These are phyloP conservation scores for Lasioglossum marginatum DNA, from an alignment of 2,888 invertebrate species.

Conservation along the genomic window DNA sequence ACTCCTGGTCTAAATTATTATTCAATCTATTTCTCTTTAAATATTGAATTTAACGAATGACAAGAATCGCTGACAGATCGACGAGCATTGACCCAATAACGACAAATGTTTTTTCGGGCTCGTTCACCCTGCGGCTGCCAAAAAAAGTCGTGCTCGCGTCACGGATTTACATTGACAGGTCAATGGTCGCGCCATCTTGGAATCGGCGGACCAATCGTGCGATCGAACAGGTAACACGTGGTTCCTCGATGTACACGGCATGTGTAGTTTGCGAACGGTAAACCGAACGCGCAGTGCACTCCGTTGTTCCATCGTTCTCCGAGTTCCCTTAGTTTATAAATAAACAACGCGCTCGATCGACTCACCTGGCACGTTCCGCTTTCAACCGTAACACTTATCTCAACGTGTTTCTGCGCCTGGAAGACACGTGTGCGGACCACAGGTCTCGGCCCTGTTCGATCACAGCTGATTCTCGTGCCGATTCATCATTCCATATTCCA, in stretches of 20 bases:
- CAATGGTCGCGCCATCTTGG: slow-evolving; percentile 61
- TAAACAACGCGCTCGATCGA: slow-evolving; percentile 59
- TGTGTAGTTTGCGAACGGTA: slow-evolving; percentile 65
- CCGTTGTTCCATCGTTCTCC: slow-evolving; percentile 58
- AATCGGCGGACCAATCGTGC: slow-evolving; percentile 58
- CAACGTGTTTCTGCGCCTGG: slow-evolving; percentile 42
- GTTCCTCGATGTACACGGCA: slow-evolving; percentile 49
- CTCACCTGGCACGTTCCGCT: slow-evolving; percentile 64
- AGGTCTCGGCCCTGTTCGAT: slow-evolving; percentile 13
- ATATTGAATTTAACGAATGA: neutral
- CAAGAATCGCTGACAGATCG: neutral
- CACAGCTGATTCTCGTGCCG: neutral
- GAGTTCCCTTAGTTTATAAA: slow-evolving; percentile 67
- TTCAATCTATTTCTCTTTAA: neutral
- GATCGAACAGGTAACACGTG: slow-evolving; percentile 47
- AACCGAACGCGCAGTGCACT: slow-evolving; percentile 53
- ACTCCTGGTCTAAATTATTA: neutral
- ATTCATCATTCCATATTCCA: neutral
- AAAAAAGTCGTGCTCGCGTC: slow-evolving; percentile 12
- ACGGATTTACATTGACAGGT: slow-evolving; percentile 59
- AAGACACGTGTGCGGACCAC: slow-evolving; percentile 44
- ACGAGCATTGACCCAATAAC: neutral
- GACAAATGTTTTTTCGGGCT: neutral
- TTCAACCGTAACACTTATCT: slow-evolving; percentile 65
- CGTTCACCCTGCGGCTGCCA: slow-evolving; percentile 9